phyloP scores from a whole-genome alignment of 2,797 vertebrate species.

The Enteromius trimaculatus region DNA sequence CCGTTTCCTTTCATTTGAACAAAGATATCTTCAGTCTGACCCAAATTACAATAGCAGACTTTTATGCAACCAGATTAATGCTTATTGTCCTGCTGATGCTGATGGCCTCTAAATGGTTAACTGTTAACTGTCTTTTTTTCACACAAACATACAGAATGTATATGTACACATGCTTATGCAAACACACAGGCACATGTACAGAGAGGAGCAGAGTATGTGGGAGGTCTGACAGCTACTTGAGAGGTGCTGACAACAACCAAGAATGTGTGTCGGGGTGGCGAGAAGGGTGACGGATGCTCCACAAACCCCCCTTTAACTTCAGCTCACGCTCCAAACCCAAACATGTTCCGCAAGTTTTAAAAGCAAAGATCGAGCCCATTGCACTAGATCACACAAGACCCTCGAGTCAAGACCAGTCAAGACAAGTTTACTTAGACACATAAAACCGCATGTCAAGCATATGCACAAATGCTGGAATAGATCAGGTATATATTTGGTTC shows the following conservation, averaged over 20 bases:
- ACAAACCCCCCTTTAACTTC: not conserved
- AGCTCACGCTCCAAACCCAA: not conserved
- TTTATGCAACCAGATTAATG: not conserved
- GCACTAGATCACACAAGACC: not conserved
- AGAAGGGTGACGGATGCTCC: slow-evolving; percentile 28
- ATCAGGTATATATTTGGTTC: not conserved
- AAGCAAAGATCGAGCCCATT: not conserved
- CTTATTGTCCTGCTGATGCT: not conserved
- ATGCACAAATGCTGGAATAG: not conserved
- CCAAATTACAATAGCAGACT: not conserved
- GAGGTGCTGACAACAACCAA: slow-evolving; percentile 39
- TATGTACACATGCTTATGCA: slow-evolving; percentile 23
- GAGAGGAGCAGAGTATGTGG: slow-evolving; percentile 41
- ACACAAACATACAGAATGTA: slow-evolving; percentile 1
- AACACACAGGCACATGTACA: slow-evolving; percentile 32
- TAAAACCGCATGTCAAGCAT: not conserved
- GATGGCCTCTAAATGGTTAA: not conserved
- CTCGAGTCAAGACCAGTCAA: not conserved
- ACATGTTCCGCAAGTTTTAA: not conserved
- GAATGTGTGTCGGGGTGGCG: slow-evolving; percentile 23
- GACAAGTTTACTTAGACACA: not conserved
- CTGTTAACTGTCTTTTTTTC: not conserved
- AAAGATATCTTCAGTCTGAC: not conserved
- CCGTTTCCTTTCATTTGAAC: not conserved
- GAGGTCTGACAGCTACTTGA: slow-evolving; percentile 41